Evolutionary conservation across 2,797 vertebrate species (phyloP), one percentile per base, ranked within the genome.

Genomic region (Takifugu rubripes): DNA sequence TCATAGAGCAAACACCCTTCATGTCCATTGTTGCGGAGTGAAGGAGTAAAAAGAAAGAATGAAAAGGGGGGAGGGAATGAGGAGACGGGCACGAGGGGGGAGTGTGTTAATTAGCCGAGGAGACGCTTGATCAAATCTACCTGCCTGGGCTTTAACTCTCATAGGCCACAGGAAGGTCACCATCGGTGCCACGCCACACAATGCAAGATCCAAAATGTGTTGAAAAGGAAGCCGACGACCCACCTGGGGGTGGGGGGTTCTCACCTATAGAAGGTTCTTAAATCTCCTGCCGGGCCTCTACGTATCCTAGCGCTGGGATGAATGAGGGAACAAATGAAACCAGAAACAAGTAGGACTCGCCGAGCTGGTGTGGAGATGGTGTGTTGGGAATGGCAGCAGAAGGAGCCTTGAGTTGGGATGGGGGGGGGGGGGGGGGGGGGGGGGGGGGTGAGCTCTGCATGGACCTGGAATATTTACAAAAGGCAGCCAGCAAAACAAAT

Each of bases 1-100:
- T 79, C 78, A 73, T 66, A 57, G 24, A 50, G 64, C 71, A 72
- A 78, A 81, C 76, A 75, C 70, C 67, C 68, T 64, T 75, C 64
- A 59, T 66, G 52, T 61, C 52, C 12, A 74, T 70, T 77, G 70
- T 83, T 79, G 66, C 57, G 56, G 56, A 68, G 58, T 49, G 58
- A 74, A 63, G 7, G 43, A 50, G 16, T 3, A 10, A 6, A 15
- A 21, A 21, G 51, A 10, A 33, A 33, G 9, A 7, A 25, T 1
- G 9, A 14, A 24, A 59, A 25, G 12, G 46, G 53, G 0, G 17
- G 43, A 27, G 56, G 51, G 47, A 69, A 25, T 62, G 62, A 75
- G 52, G 48, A 48, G 26, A 50, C 16, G 46, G 49, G 25, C 54
- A 9, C 40, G 48, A 40, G 21, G 46, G 48, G 46, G 44, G 48